A percentile compares a stretch with the other conserved stretches of the same genome.
Conservation (phyloP, 2,888 invertebrate genomes). For the Brachynemurus nebulosus region DNA sequence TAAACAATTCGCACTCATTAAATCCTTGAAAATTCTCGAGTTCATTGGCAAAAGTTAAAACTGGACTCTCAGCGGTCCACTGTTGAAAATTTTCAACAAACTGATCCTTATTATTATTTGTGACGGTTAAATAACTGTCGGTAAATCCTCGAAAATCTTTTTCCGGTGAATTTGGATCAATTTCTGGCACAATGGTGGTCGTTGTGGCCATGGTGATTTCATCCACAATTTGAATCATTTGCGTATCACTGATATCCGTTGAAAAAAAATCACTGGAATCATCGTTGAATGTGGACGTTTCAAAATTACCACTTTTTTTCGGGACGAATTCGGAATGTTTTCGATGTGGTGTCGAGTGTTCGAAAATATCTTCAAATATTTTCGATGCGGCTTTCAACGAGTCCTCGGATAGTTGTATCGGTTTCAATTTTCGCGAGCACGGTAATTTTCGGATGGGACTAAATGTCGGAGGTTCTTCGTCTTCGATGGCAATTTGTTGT, state of each 20-base stretch:
- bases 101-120: too few relatives aligned
- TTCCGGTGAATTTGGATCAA: background rate
- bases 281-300: background rate
- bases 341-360: background rate
- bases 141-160: background rate
- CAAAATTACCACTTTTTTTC: background rate
- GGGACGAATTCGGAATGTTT: background rate
- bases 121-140: background rate
- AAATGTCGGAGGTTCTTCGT: background rate
- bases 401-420: background rate
- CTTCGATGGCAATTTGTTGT: background rate
- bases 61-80: background rate
- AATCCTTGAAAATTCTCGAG: background rate
- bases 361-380: constrained; percentile 1
- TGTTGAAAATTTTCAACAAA: too few relatives aligned
- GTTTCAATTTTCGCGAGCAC: background rate
- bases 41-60: background rate
- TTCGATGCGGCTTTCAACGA: background rate
- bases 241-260: background rate
- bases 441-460: background rate
- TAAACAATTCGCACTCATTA: background rate
- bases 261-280: background rate
- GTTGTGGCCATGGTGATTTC: background rate
- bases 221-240: constrained; percentile 3
- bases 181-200: too few relatives aligned